Evolutionary conservation across 23 tunicate genomes (phyloP), one percentile per base, ranked within the genome.

Genomic region (Diplosoma virens): DNA sequence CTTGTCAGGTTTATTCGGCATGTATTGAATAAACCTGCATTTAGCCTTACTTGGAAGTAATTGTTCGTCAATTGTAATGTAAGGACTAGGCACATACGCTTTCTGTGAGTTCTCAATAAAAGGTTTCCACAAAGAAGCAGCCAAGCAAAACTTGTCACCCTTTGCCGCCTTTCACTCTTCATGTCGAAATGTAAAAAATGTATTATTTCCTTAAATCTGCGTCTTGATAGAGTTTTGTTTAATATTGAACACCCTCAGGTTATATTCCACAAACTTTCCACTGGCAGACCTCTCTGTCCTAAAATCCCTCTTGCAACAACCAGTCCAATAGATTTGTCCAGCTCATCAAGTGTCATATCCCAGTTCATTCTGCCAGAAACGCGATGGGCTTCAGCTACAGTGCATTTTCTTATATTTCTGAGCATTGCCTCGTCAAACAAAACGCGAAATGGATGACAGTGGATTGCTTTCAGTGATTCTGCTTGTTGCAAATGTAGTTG

Each of bases 1-100:
- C 75, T 68, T 68, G 53, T 68, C 75, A 35, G 53, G 53, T 21
- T 68, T 68, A 34, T 68, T 68, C 6, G 53, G 53, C 75, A 68
- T 68, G 53, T 68, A 68, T 35, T 68, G 75, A 35, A 68, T 68
- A 35, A 68, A 68, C 29, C 53, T 68, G 52, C 75, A 68, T 33
- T 24, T 34, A 33, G 75, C 75, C 75, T 68, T 68, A 35, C 53
- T 34, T 33, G 52, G 75, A 6, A 68, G 30, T 35, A 25, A 23
- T 68, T 68, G 75, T 36, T 68, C 53, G 29, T 68, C 75, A 6
- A 68, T 23, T 6, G 75, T 68, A 35, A 68, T 68, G 53, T 34
- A 34, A 34, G 53, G 25, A 5, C 17, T 11, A 6, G 75, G 75
- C 3, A 68, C 22, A 68, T 33, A 68, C 22, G 53, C 53, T 25